Conservation (phyloP, 2,888 invertebrate genomes). For the Zaprionus obscuricornis region DNA sequence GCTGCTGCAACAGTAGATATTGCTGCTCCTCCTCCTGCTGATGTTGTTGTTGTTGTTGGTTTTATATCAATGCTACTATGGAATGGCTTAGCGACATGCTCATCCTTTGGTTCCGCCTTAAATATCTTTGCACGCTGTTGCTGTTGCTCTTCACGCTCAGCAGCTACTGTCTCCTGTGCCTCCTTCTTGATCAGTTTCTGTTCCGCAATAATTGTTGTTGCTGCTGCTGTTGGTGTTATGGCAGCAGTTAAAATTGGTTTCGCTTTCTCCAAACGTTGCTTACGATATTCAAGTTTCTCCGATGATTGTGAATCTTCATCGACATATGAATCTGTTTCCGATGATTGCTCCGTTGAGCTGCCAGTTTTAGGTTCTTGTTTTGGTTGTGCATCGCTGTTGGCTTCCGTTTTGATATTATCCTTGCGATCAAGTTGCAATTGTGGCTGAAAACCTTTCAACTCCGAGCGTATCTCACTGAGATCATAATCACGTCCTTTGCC, state of each 20-base stretch:
- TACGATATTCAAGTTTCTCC: slow-evolving; percentile 70
- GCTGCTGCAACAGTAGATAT: slow-evolving; percentile 6
- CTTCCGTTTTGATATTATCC: slow-evolving; percentile 60
- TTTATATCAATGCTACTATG: slow-evolving; percentile 51
- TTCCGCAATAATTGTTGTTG: slow-evolving; percentile 14
- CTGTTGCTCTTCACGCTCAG: slow-evolving; percentile 36
- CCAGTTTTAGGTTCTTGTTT: slow-evolving; percentile 71
- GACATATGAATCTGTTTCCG: slow-evolving; percentile 81
- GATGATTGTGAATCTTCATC: slow-evolving; percentile 83
- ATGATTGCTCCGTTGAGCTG: slow-evolving; percentile 81
- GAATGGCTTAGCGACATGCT: slow-evolving; percentile 27
- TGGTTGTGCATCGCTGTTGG: slow-evolving; percentile 13
- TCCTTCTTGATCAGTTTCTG: slow-evolving; percentile 14
- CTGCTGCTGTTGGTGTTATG: slow-evolving; percentile 50
- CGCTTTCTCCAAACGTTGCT: slow-evolving; percentile 51
- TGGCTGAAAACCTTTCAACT: slow-evolving; percentile 89
- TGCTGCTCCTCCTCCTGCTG: slow-evolving; percentile 23
- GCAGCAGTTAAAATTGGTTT: slow-evolving; percentile 32
- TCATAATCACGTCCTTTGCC: slow-evolving; percentile 90
- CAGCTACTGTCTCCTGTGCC: slow-evolving; percentile 6
- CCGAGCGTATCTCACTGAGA: slow-evolving; percentile 92
- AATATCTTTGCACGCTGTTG: slow-evolving; percentile 37
- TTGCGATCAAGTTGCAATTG: slow-evolving; percentile 51
- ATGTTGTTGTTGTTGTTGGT: slow-evolving; percentile 16
- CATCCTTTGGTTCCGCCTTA: slow-evolving; percentile 50